phyloP scores from a whole-genome alignment of 2,113 vertebrate species.

The Charina bottae region DNA sequence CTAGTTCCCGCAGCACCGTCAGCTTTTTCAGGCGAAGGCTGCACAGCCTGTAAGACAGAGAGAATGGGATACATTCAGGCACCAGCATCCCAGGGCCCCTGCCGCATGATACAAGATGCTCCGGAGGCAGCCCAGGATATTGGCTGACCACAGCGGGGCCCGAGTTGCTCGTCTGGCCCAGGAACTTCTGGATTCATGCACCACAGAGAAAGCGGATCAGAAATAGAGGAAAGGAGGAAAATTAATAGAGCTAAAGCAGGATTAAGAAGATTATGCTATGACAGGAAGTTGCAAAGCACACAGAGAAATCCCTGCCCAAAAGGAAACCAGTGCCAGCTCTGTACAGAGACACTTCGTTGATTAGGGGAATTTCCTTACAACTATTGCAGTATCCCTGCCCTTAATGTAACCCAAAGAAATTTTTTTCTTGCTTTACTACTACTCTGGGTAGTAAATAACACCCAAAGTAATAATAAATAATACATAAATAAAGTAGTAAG shows the following conservation, averaged over 20 bases:
- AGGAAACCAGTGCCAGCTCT: conserved; percentile 54
- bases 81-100: conserved; percentile 69
- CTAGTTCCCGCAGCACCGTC: conserved; percentile 89
- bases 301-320: conserved; percentile 62
- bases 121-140: conserved; percentile 29
- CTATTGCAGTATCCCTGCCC: conserved; percentile 53
- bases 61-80: conserved; percentile 73
- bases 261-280: conserved; percentile 68
- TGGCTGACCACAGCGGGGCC: conserved; percentile 19
- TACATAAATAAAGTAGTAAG: neutral
- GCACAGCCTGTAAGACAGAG: conserved; percentile 84
- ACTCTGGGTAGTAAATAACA: neutral
- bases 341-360: conserved; percentile 53
- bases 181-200: conserved; percentile 35
- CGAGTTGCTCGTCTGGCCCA: conserved; percentile 27
- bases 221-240: conserved; percentile 59
- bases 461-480: neutral
- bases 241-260: conserved; percentile 72
- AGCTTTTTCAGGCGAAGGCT: conserved; percentile 96
- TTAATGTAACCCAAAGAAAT: conserved; percentile 45
- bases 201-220: conserved; percentile 22
- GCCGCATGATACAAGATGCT: conserved; percentile 62
- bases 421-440: neutral
- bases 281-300: conserved; percentile 69
- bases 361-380: conserved; percentile 56